Evolutionary conservation across 2,888 invertebrate species (phyloP), one percentile per base, ranked within the genome.

Genomic region (Aquatica leii): DNA sequence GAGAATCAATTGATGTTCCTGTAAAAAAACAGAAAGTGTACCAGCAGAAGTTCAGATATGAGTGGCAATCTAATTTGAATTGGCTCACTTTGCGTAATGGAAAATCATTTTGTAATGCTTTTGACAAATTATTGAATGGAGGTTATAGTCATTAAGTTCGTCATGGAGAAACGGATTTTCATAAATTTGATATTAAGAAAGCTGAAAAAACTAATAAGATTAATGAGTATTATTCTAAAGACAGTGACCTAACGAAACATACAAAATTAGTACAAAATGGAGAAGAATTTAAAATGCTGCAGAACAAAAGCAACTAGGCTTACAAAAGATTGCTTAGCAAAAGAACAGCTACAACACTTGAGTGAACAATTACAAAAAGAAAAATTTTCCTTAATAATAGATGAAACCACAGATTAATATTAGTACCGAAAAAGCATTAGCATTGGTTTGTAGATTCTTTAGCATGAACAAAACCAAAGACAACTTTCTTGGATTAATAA

Each of bases 1-100:
- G 37, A 37, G 37, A 37, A 37, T 37, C 37, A 37, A 37, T n/a
- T 37, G 37, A 37, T 37, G 37, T 37, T 37, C 37, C 37, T 37
- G 37, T 37, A 37, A 37, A 37, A 37, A 37, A 37, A 5, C 37
- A 37, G 37, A 37, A 37, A 37, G 37, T 37, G 37, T 37, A 37
- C 37, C 37, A n/a, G 37, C 37, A 37, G 37, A 37, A 37, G 37
- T 37, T 37, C 3, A 37, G 37, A 37, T 12, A 37, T 37, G 37
- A 3, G 37, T 37, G 37, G 37, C 37, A 37, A 37, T 37, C 37
- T 37, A 37, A 37, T n/a, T 37, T 37, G 37, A 37, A 37, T 8
- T 37, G 37, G 37, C 37, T 37, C 37, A 37, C 37, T 37, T 37
- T 37, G 37, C n/a, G 37, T 37, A 37, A 37, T 37, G 37, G 37